A percentile compares a stretch with the other conserved stretches of the same genome.
Evolutionary conservation across 2,797 vertebrate genomes (phyloP).

Genomic region (Gephyroberyx darwinii): DNA sequence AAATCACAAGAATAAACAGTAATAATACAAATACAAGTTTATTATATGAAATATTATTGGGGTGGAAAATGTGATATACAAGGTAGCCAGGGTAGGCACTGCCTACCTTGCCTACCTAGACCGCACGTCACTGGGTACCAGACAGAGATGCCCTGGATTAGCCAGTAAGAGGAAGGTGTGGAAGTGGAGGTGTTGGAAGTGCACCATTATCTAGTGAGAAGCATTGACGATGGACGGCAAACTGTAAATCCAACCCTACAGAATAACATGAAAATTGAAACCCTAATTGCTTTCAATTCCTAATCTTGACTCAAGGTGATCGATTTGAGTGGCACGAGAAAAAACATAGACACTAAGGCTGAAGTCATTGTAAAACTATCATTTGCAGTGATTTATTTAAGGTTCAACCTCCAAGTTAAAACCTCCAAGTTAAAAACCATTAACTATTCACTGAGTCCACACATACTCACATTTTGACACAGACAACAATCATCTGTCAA

Average conservation of each 20-base stretch:
- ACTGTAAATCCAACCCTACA: conserved; percentile 85
- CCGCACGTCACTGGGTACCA: too few species aligned
- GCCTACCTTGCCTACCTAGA: too few species aligned
- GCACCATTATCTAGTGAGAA: conserved; percentile 72
- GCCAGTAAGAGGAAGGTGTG: conserved; percentile 35
- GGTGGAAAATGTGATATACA: too few species aligned
- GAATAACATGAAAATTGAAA: conserved; percentile 84
- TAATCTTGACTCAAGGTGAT: conserved; percentile 84
- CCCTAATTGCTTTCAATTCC: conserved; percentile 84
- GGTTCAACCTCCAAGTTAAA: conserved; percentile 20
- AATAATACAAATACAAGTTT: too few species aligned
- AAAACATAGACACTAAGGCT: conserved; percentile 60
- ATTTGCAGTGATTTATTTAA: conserved; percentile 55
- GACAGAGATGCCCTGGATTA: conserved; percentile 54
- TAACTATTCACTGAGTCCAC: conserved; percentile 57
- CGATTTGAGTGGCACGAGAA: conserved; percentile 80
- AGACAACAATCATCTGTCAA: conserved; percentile 69
- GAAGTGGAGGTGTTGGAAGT: conserved; percentile 61
- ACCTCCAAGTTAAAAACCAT: conserved; percentile 48
- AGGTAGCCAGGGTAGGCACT: too few species aligned
- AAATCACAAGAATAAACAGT: too few species aligned
- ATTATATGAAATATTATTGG: too few species aligned
- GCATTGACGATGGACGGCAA: conserved; percentile 80
- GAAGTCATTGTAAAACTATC: conserved; percentile 35
- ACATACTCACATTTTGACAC: conserved; percentile 62